Evolutionary conservation across 2,797 vertebrate genomes (phyloP).

Genomic region (Ctenopoma kingsleyae): DNA sequence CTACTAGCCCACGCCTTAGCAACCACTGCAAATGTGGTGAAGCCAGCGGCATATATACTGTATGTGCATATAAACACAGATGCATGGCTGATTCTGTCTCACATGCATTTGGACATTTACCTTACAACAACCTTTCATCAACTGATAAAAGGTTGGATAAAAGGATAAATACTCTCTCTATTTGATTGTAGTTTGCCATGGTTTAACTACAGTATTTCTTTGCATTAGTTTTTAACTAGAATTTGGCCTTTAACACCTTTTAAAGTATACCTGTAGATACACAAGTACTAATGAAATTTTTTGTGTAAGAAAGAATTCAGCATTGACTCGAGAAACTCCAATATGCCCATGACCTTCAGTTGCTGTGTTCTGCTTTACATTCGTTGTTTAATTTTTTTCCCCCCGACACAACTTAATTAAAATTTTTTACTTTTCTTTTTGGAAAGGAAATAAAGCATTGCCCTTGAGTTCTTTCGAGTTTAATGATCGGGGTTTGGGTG

Average conservation of each 20-base stretch:
- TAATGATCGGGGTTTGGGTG: constrained; percentile 64
- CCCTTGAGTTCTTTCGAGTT: constrained; percentile 78
- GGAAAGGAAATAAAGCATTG: constrained; percentile 65
- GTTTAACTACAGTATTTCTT: constrained; percentile 10
- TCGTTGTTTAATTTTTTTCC: constrained; percentile 34
- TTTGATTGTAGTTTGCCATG: neutral
- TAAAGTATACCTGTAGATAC: constrained; percentile 9
- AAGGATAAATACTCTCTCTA: constrained; percentile 1
- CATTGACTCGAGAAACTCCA: constrained; percentile 29
- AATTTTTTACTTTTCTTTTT: constrained; percentile 55
- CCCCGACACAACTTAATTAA: constrained; percentile 71
- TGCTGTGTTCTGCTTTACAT: constrained; percentile 25
- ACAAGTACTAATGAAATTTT: constrained; percentile 7
- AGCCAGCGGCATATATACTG: constrained; percentile 3
- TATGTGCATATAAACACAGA: neutral
- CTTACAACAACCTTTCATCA: too few species aligned
- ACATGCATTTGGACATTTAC: constrained; percentile 8
- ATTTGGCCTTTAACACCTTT: constrained; percentile 34
- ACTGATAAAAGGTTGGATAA: too few species aligned
- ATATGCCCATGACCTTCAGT: constrained; percentile 60
- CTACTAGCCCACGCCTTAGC: constrained; percentile 10
- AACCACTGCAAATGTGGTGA: constrained; percentile 17
- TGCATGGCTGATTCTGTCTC: constrained; percentile 1
- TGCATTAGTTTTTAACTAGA: constrained; percentile 13
- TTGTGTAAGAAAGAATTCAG: constrained; percentile 27